Percentiles rank a stretch among this genome's conserved stretches.
Evolutionary conservation across 2,113 vertebrate genomes (phyloP).

Genomic region (Trachemys scripta): DNA sequence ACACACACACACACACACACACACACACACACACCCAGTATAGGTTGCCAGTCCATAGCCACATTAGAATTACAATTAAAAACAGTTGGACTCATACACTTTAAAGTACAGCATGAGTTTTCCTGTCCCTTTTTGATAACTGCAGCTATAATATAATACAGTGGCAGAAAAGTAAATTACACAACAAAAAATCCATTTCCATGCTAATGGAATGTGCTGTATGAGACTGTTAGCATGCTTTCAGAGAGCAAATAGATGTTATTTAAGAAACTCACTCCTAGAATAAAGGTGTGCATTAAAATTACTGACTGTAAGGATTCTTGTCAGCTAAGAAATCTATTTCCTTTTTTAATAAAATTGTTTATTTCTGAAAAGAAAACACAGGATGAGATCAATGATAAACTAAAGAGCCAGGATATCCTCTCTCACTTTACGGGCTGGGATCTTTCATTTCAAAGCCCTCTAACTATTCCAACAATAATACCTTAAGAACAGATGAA

Average conservation of each 20-base stretch:
- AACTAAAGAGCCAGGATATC: slow-evolving; percentile 19
- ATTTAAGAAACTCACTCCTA: slow-evolving; percentile 69
- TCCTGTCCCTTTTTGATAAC: slow-evolving; percentile 42
- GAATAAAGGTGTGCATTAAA: slow-evolving; percentile 70
- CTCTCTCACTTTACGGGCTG: background rate
- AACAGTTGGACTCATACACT: background rate
- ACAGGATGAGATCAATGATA: background rate
- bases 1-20: background rate
- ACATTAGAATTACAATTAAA: slow-evolving; percentile 49
- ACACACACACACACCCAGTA: background rate
- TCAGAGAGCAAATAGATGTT: slow-evolving; percentile 69
- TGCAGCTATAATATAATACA: slow-evolving; percentile 59
- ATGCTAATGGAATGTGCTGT: slow-evolving; percentile 71
- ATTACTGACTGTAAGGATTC: slow-evolving; percentile 46
- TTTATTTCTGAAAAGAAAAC: slow-evolving; percentile 59
- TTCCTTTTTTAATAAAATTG: slow-evolving; percentile 43
- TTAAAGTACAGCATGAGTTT: slow-evolving; percentile 51
- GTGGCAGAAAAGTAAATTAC: slow-evolving; percentile 66
- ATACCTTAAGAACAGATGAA: slow-evolving; percentile 28
- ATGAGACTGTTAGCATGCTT: slow-evolving; percentile 57
- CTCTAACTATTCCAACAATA: slow-evolving; percentile 36
- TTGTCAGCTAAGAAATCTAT: slow-evolving; percentile 63
- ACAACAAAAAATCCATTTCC: slow-evolving; percentile 72
- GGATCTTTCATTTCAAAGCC: slow-evolving; percentile 44
- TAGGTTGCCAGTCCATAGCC: slow-evolving; percentile 8